Conservation (phyloP, 2,113 vertebrate species). For the Oenanthe oenanthe region DNA sequence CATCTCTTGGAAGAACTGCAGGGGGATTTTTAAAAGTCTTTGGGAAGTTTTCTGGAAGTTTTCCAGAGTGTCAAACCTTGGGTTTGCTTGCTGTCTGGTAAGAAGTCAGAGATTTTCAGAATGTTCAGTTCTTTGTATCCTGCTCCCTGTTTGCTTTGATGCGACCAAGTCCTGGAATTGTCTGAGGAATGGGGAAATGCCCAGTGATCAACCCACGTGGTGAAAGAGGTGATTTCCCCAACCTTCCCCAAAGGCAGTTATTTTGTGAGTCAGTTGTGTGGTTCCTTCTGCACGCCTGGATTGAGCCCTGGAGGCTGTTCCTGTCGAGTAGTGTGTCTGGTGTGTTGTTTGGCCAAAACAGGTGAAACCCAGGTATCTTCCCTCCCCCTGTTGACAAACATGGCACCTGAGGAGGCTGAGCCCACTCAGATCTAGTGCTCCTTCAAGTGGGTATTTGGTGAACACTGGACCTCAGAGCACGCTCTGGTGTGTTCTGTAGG, state of each 20-base stretch:
- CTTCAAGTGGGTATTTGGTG: not conserved
- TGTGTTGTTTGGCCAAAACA: not conserved
- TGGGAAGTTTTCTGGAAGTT: not conserved
- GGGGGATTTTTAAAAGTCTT: no score
- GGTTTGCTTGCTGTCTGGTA: not conserved
- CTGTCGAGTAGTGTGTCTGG: rapidly evolving
- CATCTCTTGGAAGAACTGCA: not conserved
- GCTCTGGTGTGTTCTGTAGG: not conserved
- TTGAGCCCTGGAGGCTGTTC: not conserved
- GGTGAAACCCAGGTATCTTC: rapidly evolving
- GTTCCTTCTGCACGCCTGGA: not conserved
- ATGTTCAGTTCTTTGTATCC: not conserved
- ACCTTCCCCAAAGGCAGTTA: not conserved
- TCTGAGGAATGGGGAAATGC: not conserved
- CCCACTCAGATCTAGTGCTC: not conserved
- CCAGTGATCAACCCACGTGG: not conserved
- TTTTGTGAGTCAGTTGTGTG: not conserved
- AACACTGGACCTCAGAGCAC: rapidly evolving
- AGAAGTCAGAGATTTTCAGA: not conserved
- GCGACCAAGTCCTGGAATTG: not conserved
- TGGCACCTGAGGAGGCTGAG: not conserved
- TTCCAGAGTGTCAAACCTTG: not conserved
- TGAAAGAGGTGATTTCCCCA: not conserved
- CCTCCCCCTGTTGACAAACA: rapidly evolving
- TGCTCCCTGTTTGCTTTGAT: not conserved